Base-by-base conservation (phyloP, 2,113 vertebrate species). In the Tinamus guttatus region DNA sequence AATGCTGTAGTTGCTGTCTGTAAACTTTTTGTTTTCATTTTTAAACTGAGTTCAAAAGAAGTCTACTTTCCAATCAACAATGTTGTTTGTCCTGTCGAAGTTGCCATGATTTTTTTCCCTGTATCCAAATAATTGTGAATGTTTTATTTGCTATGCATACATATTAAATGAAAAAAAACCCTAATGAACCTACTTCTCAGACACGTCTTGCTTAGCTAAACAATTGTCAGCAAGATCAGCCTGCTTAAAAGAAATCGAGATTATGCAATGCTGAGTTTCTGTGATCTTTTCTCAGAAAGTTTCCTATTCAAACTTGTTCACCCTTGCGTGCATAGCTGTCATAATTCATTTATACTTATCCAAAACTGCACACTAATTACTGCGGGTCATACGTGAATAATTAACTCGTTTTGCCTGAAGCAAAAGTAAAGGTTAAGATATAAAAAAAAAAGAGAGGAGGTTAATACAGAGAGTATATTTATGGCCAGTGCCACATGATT, bases 281-380 rank as follows among this genome's bases (percentile, higher is more conserved):
- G 51, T 95, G 90, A 96, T 94, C 92, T 95, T 91, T 82, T 94
- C 85, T 91, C 85, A 87, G 78, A 93, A 96, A 87, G 78, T 71
- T 89, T 95, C 92, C 81, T 94, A 81, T 63, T 92, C 90, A 85
- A 92, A 82, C 91, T 78, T 90, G 87, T 54, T 98, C 91, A 94
- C 74, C 90, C 93, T 97, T 94, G 95, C 45, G 15, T 97, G 94
- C 34, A 30, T 90, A 90, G 86, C 91, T 97, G 97, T 98, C 93
- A 73, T 97, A 97, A 93, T 92, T 97, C 96, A 97, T 97, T 96
- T 95, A 90, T 95, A 87, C 80, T 89, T 94, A 97, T 93, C 94
- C 96, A 82, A 89, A 95, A 93, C 71, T 91, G 86, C 71, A 82
- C 80, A 90, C 90, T 97, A 95, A 97, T 97, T 97, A 94, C 71